A percentile compares a stretch with the other conserved stretches of the same genome.
These are phyloP conservation scores for Menura novaehollandiae DNA, from an alignment of 2,113 vertebrate species.

Conservation along the genomic window DNA sequence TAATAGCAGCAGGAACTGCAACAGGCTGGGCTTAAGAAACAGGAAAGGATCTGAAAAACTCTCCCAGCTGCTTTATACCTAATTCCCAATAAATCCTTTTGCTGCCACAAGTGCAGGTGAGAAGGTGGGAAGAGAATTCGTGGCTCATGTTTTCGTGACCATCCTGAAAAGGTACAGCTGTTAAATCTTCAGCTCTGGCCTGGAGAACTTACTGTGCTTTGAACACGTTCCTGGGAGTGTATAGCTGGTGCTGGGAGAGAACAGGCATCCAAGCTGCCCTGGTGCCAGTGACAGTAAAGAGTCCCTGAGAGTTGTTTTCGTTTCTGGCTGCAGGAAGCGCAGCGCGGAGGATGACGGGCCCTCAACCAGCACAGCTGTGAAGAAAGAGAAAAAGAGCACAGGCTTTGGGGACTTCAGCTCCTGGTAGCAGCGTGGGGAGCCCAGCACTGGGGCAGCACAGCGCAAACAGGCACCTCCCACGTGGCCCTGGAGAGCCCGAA, in stretches of 20 bases:
- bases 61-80: not conserved
- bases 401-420: slow-evolving; percentile 93
- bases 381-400: slow-evolving; percentile 83
- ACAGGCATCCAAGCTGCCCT: not conserved
- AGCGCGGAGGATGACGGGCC: slow-evolving; percentile 71
- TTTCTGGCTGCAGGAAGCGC: slow-evolving; percentile 81
- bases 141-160: not conserved
- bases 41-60: not conserved
- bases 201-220: not conserved
- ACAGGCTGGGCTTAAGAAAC: not conserved
- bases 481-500: not conserved
- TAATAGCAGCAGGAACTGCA: not conserved
- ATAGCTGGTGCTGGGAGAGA: not conserved
- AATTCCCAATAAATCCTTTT: not conserved
- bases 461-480: not conserved
- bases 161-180: not conserved
- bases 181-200: not conserved
- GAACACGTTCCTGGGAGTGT: not conserved
- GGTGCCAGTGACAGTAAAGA: not conserved
- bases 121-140: not conserved
- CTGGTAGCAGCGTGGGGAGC: slow-evolving; percentile 77
- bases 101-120: not conserved
- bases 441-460: slow-evolving; percentile 5
- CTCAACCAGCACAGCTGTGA: slow-evolving; percentile 80
- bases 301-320: not conserved